phyloP scores from a whole-genome alignment of 2,797 vertebrate species.

The Cyprinodon diabolis region DNA sequence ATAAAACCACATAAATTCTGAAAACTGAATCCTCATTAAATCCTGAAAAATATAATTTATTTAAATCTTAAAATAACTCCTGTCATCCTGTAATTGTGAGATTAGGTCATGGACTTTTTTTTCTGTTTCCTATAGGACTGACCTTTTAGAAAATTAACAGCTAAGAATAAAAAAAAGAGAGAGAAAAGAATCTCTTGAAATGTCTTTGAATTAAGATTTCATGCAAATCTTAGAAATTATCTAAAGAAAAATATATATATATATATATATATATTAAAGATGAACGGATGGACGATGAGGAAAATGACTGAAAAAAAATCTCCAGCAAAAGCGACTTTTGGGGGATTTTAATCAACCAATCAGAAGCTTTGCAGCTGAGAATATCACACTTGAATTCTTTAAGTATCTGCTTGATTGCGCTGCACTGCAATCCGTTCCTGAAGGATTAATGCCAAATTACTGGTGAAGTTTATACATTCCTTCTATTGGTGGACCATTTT shows the following conservation, averaged over 20 bases:
- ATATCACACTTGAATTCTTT: neutral
- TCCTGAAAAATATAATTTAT: no score
- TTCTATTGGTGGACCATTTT: neutral
- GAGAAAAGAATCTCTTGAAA: neutral
- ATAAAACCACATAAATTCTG: no score
- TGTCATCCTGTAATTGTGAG: neutral
- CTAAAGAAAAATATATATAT: no score
- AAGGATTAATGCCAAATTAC: neutral
- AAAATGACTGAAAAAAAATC: neutral
- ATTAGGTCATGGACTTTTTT: neutral
- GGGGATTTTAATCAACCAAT: neutral
- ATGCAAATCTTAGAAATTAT: neutral
- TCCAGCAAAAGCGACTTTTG: neutral
- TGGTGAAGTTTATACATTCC: neutral
- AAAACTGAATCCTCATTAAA: no score
- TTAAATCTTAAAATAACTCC: neutral
- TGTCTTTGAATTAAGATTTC: neutral
- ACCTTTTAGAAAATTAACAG: conserved; percentile 19
- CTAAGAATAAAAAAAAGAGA: conserved; percentile 13
- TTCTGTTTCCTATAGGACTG: neutral
- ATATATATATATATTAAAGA: no score
- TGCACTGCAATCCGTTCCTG: neutral
- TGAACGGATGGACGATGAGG: no score
- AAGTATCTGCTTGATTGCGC: neutral
- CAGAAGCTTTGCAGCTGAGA: neutral